A percentile compares a stretch with the other conserved stretches of the same genome.
These are phyloP conservation scores for Priocnemis perturbator DNA, from an alignment of 2,888 invertebrate genomes.

Conservation along the genomic window DNA sequence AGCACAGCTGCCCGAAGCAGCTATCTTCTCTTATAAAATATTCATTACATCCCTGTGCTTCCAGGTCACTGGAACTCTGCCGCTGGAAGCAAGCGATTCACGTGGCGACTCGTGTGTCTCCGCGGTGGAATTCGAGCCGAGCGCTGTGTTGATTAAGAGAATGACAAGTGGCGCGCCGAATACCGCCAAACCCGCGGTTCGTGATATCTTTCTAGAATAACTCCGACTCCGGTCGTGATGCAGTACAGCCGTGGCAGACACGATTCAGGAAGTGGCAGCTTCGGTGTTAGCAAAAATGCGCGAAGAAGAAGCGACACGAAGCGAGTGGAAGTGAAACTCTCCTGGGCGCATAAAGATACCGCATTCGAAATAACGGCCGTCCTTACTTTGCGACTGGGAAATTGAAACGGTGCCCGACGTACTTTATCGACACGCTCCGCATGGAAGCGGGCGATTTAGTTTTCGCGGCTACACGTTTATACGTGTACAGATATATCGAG, in stretches of 20 bases:
- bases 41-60: constrained; percentile 44
- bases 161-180: constrained; percentile 41
- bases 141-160: constrained; percentile 51
- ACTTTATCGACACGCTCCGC: too few species aligned
- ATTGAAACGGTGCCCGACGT: too few species aligned
- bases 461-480: too few species aligned
- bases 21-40: constrained; percentile 55
- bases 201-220: constrained; percentile 36
- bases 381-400: too few species aligned
- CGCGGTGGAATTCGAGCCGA: constrained; percentile 44
- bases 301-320: constrained; percentile 34
- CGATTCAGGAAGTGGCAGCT: constrained; percentile 45
- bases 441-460: too few species aligned
- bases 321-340: constrained; percentile 45
- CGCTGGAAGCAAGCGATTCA: constrained; percentile 28
- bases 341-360: constrained; percentile 2
- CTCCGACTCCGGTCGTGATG: constrained; percentile 47
- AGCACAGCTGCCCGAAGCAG: background rate
- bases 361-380: constrained; percentile 10
- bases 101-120: constrained; percentile 30
- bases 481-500: too few species aligned
- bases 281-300: constrained; percentile 30
- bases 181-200: constrained; percentile 36
- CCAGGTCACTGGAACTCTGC: constrained; percentile 48
- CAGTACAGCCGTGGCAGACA: constrained; percentile 36